A percentile compares a stretch with the other conserved stretches of the same genome.
Evolutionary conservation across 2,113 vertebrate genomes (phyloP).

Genomic region (Pollachius pollachius): DNA sequence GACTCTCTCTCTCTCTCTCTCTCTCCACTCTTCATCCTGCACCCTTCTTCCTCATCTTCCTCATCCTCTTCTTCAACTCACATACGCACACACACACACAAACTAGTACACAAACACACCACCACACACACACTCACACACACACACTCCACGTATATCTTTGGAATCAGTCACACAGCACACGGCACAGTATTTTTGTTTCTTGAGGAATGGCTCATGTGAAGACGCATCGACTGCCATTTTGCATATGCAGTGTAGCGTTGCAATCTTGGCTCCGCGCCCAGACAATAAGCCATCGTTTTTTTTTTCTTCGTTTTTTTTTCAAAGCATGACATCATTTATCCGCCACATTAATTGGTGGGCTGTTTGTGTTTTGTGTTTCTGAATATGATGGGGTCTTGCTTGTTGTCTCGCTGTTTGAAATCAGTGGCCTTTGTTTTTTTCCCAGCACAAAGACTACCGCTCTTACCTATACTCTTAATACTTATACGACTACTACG

Average conservation of each 20-base stretch:
- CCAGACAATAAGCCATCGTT: conserved; percentile 57
- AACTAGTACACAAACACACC: neutral
- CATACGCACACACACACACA: neutral
- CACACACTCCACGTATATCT: conserved; percentile 36
- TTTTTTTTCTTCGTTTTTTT: neutral
- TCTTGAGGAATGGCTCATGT: conserved; percentile 36
- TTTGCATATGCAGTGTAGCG: conserved; percentile 54
- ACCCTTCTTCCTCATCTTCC: conserved; percentile 27
- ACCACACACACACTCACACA: conserved; percentile 3
- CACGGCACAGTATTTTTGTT: conserved; percentile 1
- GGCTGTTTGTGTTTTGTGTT: conserved; percentile 44
- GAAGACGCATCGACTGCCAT: conserved; percentile 17
- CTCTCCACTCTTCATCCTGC: conserved; percentile 2
- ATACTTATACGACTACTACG: no score
- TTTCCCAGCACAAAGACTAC: neutral
- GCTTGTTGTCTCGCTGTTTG: conserved; percentile 40
- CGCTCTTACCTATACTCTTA: neutral
- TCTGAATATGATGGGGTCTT: conserved; percentile 56
- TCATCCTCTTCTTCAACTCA: conserved; percentile 37
- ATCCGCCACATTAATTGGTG: conserved; percentile 60
- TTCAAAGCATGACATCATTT: conserved; percentile 62
- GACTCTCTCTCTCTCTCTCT: conserved; percentile 9
- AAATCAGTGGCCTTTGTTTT: neutral
- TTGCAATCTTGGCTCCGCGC: conserved; percentile 49
- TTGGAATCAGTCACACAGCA: conserved; percentile 25